These are phyloP conservation scores for Drosophila heteroneura DNA, from an alignment of 2,888 invertebrate species.

Conservation along the genomic window DNA sequence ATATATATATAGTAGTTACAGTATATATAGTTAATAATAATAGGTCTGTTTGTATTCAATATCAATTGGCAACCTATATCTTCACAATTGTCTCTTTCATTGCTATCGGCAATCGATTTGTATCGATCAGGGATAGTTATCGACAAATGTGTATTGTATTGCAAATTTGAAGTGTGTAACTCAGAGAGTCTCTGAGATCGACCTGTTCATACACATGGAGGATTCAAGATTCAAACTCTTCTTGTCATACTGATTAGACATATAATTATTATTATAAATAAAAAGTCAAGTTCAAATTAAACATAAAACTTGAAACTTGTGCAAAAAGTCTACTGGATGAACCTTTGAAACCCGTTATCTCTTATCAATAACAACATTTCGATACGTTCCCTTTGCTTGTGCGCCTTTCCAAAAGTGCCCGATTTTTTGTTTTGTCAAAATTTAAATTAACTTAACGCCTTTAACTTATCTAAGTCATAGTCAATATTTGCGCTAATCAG, in stretches of 20 bases:
- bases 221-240: background rate
- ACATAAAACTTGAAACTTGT: background rate
- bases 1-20: too few species aligned
- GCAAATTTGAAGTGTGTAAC: background rate
- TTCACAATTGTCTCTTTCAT: background rate
- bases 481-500: slow-evolving; percentile 1
- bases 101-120: background rate
- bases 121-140: background rate
- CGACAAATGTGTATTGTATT: background rate
- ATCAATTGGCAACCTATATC: background rate
- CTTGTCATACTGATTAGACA: background rate
- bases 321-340: background rate
- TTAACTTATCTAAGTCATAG: slow-evolving; percentile 18
- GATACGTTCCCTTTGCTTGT: background rate
- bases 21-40: background rate
- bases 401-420: background rate
- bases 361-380: background rate
- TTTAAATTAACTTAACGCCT: slow-evolving; percentile 11
- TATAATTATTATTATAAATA: background rate
- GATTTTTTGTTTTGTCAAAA: background rate
- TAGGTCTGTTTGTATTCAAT: background rate
- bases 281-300: background rate
- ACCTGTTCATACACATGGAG: background rate
- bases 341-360: slow-evolving; percentile 2
- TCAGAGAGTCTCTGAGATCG: background rate